Conservation (phyloP, 1,140 invertebrate species). For the Mylabris phalerata region DNA sequence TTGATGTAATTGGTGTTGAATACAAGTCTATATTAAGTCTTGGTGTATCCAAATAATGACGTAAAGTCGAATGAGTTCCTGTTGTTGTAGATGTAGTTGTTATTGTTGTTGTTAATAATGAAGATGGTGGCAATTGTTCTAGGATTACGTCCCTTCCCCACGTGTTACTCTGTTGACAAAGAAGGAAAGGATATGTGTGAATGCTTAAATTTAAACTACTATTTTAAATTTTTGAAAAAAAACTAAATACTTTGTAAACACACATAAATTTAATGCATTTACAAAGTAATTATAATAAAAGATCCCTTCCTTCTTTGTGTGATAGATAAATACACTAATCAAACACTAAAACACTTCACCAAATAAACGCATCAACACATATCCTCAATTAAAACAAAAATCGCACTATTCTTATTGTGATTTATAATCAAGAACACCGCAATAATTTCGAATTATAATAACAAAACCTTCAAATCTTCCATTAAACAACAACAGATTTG, state of each 20-base stretch:
- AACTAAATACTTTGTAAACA: neutral
- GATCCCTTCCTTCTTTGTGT: slow-evolving; percentile 42
- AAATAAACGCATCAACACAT: slow-evolving; percentile 21
- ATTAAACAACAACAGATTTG: neutral
- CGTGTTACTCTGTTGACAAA: slow-evolving; percentile 57
- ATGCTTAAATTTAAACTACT: slow-evolving; percentile 19
- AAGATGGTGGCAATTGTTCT: slow-evolving; percentile 6
- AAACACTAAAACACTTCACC: slow-evolving; percentile 16
- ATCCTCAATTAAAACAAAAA: slow-evolving; percentile 5
- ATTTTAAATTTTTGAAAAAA: neutral
- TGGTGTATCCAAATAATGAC: slow-evolving; percentile 21
- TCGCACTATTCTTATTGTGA: too few relatives aligned
- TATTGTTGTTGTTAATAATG: neutral
- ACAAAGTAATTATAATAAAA: slow-evolving; percentile 8
- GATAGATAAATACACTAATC: slow-evolving; percentile 18
- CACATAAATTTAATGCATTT: slow-evolving; percentile 6
- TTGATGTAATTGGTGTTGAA: neutral
- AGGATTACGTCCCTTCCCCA: slow-evolving; percentile 34
- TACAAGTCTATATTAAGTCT: neutral
- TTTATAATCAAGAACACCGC: neutral
- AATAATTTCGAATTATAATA: neutral
- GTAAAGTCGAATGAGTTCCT: slow-evolving; percentile 16
- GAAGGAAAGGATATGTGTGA: slow-evolving; percentile 58
- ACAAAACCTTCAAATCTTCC: neutral
- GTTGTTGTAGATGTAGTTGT: slow-evolving; percentile 7